A percentile compares a stretch with the other conserved stretches of the same genome.
These are phyloP conservation scores for Spatulosminthurus flaviceps DNA, from an alignment of 2,888 invertebrate species.

Conservation along the genomic window DNA sequence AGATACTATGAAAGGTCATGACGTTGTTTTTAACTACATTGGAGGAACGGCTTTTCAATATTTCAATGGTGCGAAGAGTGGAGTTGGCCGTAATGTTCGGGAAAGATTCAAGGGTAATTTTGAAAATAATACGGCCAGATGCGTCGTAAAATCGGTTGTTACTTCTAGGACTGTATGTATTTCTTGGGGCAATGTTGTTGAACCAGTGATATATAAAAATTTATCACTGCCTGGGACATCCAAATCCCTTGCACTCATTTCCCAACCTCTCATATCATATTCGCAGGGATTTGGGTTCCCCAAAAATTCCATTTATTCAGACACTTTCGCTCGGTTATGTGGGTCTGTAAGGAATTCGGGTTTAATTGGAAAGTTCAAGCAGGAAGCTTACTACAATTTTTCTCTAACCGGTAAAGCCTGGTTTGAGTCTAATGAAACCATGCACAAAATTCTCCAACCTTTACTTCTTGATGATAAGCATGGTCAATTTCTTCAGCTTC, in stretches of 20 bases:
- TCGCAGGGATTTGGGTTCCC: background rate
- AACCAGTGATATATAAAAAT: background rate
- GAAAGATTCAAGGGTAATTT: background rate
- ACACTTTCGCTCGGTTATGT: background rate
- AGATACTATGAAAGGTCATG: background rate
- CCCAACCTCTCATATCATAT: background rate
- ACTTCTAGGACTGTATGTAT: conserved; percentile 2
- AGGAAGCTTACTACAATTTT: conserved; percentile 5
- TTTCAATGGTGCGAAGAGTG: background rate
- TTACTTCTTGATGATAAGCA: background rate
- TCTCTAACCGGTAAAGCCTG: background rate
- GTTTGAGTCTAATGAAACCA: background rate
- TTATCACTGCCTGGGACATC: background rate
- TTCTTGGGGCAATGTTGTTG: background rate
- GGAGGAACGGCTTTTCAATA: conserved; percentile 17
- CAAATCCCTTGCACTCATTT: background rate
- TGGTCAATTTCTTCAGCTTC: background rate
- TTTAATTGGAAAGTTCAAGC: background rate
- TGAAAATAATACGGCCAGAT: background rate
- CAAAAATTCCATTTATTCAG: background rate
- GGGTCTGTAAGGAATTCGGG: background rate
- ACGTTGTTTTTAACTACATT: background rate
- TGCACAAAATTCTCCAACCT: background rate
- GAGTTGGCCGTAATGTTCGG: background rate
- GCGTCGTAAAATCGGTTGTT: background rate